phyloP scores from a whole-genome alignment of 2,888 invertebrate genomes.

The Drosophila koepferae region DNA sequence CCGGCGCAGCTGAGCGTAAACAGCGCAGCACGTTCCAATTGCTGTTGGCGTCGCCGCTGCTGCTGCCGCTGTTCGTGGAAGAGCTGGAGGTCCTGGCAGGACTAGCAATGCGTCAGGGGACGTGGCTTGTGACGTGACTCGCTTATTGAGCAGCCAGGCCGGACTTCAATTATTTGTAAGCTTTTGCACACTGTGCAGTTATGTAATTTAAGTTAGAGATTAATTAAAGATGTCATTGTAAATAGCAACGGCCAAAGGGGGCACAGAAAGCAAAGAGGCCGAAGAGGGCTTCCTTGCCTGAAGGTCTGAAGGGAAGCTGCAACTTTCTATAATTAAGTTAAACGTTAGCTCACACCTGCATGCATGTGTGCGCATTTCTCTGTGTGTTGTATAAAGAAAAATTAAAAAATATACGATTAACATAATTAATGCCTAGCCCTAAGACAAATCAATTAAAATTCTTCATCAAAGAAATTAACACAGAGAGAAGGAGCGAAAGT shows the following conservation, averaged over 20 bases:
- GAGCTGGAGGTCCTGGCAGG: constrained; percentile 8
- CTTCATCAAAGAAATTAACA: constrained; percentile 24
- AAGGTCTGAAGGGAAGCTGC: constrained; percentile 23
- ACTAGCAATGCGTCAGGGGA: constrained; percentile 41
- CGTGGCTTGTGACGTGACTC: constrained; percentile 82
- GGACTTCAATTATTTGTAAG: constrained; percentile 79
- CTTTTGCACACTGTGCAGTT: constrained; percentile 77
- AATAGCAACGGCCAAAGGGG: constrained; percentile 47
- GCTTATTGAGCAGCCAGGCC: constrained; percentile 63
- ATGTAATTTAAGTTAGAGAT: constrained; percentile 79
- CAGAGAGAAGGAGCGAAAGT: background rate
- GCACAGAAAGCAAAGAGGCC: background rate
- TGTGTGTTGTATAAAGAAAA: constrained; percentile 19
- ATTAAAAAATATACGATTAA: constrained; percentile 23
- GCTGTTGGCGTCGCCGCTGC: constrained; percentile 31
- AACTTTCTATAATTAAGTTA: constrained; percentile 73
- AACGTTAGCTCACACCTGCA: constrained; percentile 43
- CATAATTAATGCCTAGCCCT: constrained; percentile 17
- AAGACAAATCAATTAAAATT: constrained; percentile 16
- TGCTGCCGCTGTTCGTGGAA: constrained; percentile 1
- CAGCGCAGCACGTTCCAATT: constrained; percentile 59
- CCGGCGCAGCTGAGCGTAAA: constrained; percentile 64
- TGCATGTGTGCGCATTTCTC: constrained; percentile 1
- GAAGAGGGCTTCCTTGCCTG: background rate
- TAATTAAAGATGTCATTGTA: constrained; percentile 76